Base-by-base conservation (phyloP, 2,113 vertebrate genomes). In the Prolemur simus region DNA sequence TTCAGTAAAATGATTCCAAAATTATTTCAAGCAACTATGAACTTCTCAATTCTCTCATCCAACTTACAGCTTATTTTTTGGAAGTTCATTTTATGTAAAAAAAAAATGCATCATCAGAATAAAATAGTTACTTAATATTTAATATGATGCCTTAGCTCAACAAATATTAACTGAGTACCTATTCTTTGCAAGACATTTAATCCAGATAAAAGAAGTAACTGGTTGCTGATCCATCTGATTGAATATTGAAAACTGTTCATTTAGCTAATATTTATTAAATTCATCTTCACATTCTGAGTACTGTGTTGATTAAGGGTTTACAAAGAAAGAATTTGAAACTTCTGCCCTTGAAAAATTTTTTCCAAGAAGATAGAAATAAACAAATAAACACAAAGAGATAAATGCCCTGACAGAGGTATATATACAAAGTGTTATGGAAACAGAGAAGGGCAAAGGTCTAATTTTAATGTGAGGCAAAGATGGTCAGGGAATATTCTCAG, bases 1-100 rank as follows among this genome's bases (percentile, higher is more conserved):
- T 93, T 63, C 13, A 58, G 25, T 52, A 34, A 96, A 94, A 89
- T 42, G 0, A 69, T 89, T 74, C 15, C 7, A 68, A 85, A 84
- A 80, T 73, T 21, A 96, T 89, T 78, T 87, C 82, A 29, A 81
- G 20, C 69, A 94, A 80, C 4, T n/a, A 39, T 49, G 34, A 92
- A 52, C 34, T n/a, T 76, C 39, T 71, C 49, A 76, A 77, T 18
- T 42, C 34, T 89, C 15, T 64, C 58, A 73, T 39, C 18, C n/a
- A 93, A 96, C n/a, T 17, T 73, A 80, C 2, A 81, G 15, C 32
- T 97, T 69, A 93, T 89, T 87, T 39, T 71, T 83, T 87, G 25
- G 17, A 76, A 60, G 1, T 49, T 93, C 3, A 64, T 18, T 81
- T 95, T 71, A 71, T 56, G 60, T 66, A 63, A 56, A 42, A 90